Percentiles rank a stretch among this genome's conserved stretches.
phyloP scores from a whole-genome alignment of 2,797 vertebrate species.

The Intellagama lesueurii region DNA sequence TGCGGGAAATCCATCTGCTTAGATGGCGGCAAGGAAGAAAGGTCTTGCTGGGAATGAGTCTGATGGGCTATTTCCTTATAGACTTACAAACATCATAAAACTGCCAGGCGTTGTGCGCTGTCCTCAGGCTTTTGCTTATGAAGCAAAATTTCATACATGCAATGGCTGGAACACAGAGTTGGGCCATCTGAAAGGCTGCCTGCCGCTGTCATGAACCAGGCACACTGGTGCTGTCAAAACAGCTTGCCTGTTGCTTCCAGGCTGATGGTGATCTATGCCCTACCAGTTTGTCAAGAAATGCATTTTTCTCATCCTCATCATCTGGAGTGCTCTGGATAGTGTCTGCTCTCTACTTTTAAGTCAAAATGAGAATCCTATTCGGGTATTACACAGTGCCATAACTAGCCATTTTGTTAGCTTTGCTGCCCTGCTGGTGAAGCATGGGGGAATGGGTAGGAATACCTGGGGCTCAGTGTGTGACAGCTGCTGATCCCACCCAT shows the following conservation, averaged over 20 bases:
- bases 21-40: slow-evolving; percentile 7
- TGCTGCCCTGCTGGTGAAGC: too few relatives aligned
- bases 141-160: slow-evolving; percentile 46
- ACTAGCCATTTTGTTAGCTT: too few relatives aligned
- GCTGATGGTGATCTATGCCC: slow-evolving; percentile 9
- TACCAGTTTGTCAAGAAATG: slow-evolving; percentile 51
- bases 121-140: slow-evolving; percentile 51
- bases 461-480: too few relatives aligned
- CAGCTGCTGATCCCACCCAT: too few relatives aligned
- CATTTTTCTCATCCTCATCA: slow-evolving; percentile 41
- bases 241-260: slow-evolving; percentile 31
- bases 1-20: background rate
- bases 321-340: background rate
- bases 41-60: slow-evolving; percentile 14
- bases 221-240: slow-evolving; percentile 12
- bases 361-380: too few relatives aligned
- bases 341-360: background rate
- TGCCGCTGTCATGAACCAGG: slow-evolving; percentile 39
- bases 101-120: slow-evolving; percentile 15
- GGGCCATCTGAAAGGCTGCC: slow-evolving; percentile 30
- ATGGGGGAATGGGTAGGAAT: too few relatives aligned
- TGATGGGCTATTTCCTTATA: slow-evolving; percentile 18
- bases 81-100: slow-evolving; percentile 22
- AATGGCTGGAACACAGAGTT: slow-evolving; percentile 46
- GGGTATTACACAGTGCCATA: too few relatives aligned